Conservation (phyloP, 2,797 vertebrate genomes). For the Hippopotamyrus pictus region DNA sequence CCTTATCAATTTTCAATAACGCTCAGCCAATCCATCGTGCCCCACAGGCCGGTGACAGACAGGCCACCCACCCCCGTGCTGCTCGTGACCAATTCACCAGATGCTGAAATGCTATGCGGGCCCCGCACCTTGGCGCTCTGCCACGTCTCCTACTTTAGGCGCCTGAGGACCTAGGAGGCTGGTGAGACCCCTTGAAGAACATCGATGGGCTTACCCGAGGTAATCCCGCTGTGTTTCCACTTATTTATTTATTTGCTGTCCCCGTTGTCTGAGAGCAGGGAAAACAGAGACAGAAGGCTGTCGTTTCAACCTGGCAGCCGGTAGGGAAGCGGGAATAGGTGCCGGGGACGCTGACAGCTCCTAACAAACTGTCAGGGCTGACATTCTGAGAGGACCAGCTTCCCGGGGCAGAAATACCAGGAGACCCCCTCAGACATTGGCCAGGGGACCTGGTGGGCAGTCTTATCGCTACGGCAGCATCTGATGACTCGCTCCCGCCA, state of each 20-base stretch:
- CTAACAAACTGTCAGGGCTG: constrained; percentile 21
- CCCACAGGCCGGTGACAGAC: neutral
- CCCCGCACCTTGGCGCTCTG: neutral
- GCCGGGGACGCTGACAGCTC: neutral
- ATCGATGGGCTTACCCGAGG: neutral
- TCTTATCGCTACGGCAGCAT: neutral
- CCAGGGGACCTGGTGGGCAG: constrained; percentile 4
- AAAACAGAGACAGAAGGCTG: constrained; percentile 16
- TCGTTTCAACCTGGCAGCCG: constrained; percentile 13
- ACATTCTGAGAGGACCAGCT: neutral
- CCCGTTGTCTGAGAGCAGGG: neutral
- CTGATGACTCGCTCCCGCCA: neutral
- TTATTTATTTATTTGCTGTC: neutral
- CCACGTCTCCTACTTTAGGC: neutral
- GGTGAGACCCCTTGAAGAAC: neutral
- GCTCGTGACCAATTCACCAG: constrained; percentile 21
- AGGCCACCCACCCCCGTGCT: neutral
- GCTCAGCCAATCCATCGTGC: constrained; percentile 20
- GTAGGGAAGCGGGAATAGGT: neutral
- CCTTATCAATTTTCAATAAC: constrained; percentile 26
- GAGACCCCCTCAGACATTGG: constrained; percentile 10
- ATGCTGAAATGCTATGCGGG: neutral
- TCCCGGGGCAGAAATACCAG: neutral
- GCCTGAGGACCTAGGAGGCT: neutral
- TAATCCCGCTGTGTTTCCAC: neutral